These are phyloP conservation scores for Archivesica marissinica DNA, from an alignment of 1,140 invertebrate genomes.

Conservation along the genomic window DNA sequence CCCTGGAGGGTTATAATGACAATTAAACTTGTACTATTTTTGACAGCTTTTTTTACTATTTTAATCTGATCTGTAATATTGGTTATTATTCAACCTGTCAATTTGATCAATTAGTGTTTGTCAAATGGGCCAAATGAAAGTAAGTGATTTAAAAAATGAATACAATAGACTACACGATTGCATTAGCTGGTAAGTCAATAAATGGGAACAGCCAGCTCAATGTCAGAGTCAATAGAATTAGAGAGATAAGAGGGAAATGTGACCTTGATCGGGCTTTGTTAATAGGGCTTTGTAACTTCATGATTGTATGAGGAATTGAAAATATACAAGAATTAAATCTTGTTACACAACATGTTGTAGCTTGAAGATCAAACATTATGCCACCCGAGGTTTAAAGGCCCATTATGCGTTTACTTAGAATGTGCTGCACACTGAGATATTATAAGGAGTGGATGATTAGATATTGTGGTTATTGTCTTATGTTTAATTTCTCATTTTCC, in stretches of 20 bases:
- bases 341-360: background rate
- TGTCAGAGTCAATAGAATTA: slow-evolving; percentile 28
- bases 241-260: slow-evolving; percentile 12
- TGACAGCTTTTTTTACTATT: background rate
- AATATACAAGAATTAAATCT: background rate
- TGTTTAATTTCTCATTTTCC: too few relatives aligned
- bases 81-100: background rate
- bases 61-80: slow-evolving; percentile 1
- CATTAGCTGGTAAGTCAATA: slow-evolving; percentile 30
- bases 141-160: background rate
- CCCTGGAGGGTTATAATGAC: background rate
- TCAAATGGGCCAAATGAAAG: too few relatives aligned
- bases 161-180: background rate
- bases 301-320: background rate
- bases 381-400: too few relatives aligned
- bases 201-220: background rate
- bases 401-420: too few relatives aligned
- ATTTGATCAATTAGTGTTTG: slow-evolving; percentile 22
- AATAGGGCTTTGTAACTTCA: background rate
- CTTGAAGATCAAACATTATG: background rate
- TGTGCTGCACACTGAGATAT: too few relatives aligned
- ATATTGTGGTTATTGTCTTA: too few relatives aligned
- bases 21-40: background rate
- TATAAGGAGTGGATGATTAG: too few relatives aligned
- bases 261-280: slow-evolving; percentile 41